Conservation (phyloP, 2,888 invertebrate genomes). For the Drosophila buzzatii region DNA sequence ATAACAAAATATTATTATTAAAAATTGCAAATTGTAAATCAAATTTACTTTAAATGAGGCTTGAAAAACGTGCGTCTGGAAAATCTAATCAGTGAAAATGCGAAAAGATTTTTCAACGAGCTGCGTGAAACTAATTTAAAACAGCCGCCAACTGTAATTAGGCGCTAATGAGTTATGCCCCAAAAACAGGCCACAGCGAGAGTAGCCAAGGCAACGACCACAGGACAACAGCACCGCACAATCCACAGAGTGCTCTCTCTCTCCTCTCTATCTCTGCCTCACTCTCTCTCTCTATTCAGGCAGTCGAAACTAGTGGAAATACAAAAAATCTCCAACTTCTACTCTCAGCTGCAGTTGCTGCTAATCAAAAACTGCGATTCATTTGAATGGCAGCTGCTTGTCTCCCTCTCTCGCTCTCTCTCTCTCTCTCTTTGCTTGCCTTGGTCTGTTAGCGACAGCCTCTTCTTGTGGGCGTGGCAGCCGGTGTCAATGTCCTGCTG, state of each 20-base stretch:
- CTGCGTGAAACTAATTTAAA: constrained; percentile 61
- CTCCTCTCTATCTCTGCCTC: not conserved
- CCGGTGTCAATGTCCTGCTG: constrained; percentile 73
- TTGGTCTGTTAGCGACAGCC: constrained; percentile 27
- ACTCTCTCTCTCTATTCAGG: not conserved
- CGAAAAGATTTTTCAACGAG: constrained; percentile 33
- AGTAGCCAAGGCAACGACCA: constrained; percentile 37
- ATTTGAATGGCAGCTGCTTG: constrained; percentile 47
- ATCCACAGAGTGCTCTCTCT: not conserved
- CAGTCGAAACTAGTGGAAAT: constrained; percentile 7
- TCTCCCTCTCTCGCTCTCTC: not conserved
- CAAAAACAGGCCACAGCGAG: constrained; percentile 4
- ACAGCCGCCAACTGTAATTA: constrained; percentile 63
- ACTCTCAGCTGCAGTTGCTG: constrained; percentile 34
- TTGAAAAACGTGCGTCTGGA: not conserved
- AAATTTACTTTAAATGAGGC: not conserved
- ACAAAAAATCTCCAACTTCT: not conserved
- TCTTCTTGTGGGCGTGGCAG: constrained; percentile 33
- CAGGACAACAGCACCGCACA: not conserved
- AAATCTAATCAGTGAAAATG: constrained; percentile 48
- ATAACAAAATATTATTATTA: not conserved
- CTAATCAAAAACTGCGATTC: constrained; percentile 78
- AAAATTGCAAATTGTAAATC: not conserved
- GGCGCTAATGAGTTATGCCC: constrained; percentile 63
- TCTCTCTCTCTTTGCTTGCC: not conserved